Percentiles rank a stretch among this genome's conserved stretches.
Conservation (phyloP, 2,888 invertebrate species). For the Apodemia mormo region DNA sequence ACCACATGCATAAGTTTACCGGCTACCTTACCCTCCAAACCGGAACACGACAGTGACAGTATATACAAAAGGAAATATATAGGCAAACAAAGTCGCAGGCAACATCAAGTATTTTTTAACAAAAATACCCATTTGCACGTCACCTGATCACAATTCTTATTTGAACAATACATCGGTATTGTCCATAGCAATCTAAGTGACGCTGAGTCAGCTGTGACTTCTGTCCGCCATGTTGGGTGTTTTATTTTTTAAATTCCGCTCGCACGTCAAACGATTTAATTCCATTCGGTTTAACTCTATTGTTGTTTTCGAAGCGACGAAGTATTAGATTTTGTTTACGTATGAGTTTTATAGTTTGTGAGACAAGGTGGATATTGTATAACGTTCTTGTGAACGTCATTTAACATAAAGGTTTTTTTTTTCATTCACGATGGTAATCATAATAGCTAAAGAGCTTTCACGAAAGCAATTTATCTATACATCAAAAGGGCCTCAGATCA, state of each 20-base stretch:
- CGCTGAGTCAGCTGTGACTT: slow-evolving; percentile 71
- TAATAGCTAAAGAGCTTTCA: no score
- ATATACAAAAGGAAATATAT: no score
- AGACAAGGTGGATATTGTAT: neutral
- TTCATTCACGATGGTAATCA: no score
- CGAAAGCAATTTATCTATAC: no score
- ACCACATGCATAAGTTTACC: no score
- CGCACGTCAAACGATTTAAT: slow-evolving; percentile 43
- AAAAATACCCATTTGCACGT: neutral
- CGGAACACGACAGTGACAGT: no score
- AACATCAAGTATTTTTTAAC: neutral
- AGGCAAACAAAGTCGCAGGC: neutral
- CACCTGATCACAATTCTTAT: slow-evolving; percentile 13
- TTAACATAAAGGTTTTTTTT: neutral
- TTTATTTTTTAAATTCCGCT: slow-evolving; percentile 59
- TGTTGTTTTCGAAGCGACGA: slow-evolving; percentile 33
- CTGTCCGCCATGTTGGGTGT: slow-evolving; percentile 61
- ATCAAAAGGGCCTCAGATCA: no score
- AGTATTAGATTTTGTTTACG: slow-evolving; percentile 28
- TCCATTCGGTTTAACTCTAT: slow-evolving; percentile 39
- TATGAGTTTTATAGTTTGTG: slow-evolving; percentile 19
- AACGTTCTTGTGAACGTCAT: neutral
- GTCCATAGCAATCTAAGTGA: slow-evolving; percentile 31
- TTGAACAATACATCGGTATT: slow-evolving; percentile 1
- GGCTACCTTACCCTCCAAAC: no score